Evolutionary conservation across 64 coral and sea anemone species (phyloP).

Genomic region (Stylophora pistillata): DNA sequence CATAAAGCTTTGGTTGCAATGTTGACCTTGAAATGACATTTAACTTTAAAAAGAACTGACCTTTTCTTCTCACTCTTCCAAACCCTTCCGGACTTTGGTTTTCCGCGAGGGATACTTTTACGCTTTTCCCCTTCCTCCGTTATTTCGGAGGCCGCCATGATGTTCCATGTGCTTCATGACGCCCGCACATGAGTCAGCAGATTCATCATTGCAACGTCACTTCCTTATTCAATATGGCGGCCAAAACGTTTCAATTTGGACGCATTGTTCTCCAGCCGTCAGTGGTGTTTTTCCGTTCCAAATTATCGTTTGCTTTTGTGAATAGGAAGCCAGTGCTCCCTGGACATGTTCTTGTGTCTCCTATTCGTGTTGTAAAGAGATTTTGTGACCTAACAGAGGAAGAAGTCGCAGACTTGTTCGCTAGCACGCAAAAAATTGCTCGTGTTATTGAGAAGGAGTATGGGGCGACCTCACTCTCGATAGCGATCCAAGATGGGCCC

Average conservation of each 20-base stretch:
- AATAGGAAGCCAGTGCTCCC: constrained; percentile 96
- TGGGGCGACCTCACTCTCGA: constrained; percentile 68
- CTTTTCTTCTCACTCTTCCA: constrained; percentile 96
- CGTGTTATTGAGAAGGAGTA: constrained; percentile 86
- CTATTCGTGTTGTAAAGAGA: constrained; percentile 82
- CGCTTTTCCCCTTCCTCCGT: not conserved
- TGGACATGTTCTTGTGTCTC: constrained; percentile 96
- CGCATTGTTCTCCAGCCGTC: constrained; percentile 75
- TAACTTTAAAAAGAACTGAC: constrained; percentile 44
- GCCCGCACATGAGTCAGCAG: constrained; percentile 23
- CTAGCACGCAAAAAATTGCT: constrained; percentile 80
- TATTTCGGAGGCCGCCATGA: constrained; percentile 45
- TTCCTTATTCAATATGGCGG: constrained; percentile 81
- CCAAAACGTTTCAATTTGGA: constrained; percentile 65
- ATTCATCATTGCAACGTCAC: not conserved
- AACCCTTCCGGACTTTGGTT: constrained; percentile 94
- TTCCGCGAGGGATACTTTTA: constrained; percentile 80
- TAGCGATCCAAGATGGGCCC: constrained; percentile 93
- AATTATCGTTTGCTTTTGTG: constrained; percentile 87
- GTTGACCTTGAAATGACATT: not conserved
- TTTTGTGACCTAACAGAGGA: constrained; percentile 91
- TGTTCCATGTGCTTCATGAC: not conserved
- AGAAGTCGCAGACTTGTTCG: constrained; percentile 91
- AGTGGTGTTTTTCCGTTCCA: constrained; percentile 90
- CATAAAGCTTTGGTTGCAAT: too few species aligned